Percentiles rank a stretch among this genome's conserved stretches.
phyloP scores from a whole-genome alignment of 2,113 vertebrate genomes.

The Podarcis cretensis region DNA sequence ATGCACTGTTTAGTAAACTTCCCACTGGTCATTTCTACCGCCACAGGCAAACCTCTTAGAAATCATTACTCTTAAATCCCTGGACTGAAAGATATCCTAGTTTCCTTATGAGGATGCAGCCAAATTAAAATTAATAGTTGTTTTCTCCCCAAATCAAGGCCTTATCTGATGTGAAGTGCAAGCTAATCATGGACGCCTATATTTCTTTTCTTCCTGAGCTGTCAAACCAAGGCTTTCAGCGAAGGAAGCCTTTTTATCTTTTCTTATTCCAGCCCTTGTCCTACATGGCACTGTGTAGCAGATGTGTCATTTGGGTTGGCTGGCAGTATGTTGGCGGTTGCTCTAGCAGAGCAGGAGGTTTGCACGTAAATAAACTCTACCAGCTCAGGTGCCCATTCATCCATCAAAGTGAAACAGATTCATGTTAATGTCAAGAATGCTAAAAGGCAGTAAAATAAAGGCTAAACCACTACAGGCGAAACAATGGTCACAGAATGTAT shows the following conservation, averaged over 20 bases:
- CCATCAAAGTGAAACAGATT: slow-evolving; percentile 41
- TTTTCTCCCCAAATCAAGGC: background rate
- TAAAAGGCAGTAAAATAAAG: slow-evolving; percentile 28
- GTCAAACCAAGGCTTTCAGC: background rate
- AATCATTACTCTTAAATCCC: background rate
- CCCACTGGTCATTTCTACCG: background rate
- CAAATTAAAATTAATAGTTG: background rate
- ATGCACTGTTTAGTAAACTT: background rate
- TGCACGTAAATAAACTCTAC: slow-evolving; percentile 32
- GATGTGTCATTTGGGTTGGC: slow-evolving; percentile 34
- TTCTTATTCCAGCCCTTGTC: slow-evolving; percentile 5
- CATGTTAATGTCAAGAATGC: slow-evolving; percentile 16
- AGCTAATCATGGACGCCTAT: background rate
- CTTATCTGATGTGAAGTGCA: background rate
- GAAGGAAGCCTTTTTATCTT: slow-evolving; percentile 7
- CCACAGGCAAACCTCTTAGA: background rate
- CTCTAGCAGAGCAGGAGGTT: slow-evolving; percentile 18
- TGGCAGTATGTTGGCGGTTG: slow-evolving; percentile 15
- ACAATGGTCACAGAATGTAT: slow-evolving; percentile 31
- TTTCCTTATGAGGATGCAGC: background rate
- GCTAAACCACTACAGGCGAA: slow-evolving; percentile 42
- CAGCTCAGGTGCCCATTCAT: slow-evolving; percentile 7
- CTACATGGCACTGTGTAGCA: background rate
- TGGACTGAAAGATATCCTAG: background rate
- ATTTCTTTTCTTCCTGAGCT: background rate